Conservation (phyloP, 1,140 invertebrate genomes). For the Lutraria rhynchaena region DNA sequence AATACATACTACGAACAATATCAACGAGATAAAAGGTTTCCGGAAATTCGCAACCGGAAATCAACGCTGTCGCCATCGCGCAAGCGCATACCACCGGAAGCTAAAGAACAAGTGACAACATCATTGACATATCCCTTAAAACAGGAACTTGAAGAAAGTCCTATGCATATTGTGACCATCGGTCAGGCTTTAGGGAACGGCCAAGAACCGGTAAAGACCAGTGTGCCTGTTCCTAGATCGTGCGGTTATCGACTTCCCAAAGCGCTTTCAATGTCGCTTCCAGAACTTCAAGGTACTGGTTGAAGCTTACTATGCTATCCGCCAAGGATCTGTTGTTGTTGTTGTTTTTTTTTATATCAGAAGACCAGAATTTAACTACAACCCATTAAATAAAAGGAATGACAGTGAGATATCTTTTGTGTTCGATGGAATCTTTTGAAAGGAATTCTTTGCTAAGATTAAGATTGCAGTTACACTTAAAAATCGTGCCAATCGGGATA, state of each 20-base stretch:
- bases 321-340: no score
- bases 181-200: neutral
- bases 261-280: slow-evolving; percentile 26
- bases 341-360: no score
- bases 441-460: no score
- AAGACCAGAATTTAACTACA: no score
- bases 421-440: no score
- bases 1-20: slow-evolving; percentile 30
- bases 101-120: neutral
- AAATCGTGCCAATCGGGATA: no score
- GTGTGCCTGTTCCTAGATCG: neutral
- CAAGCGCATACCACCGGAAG: slow-evolving; percentile 5
- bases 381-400: no score
- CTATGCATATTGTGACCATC: slow-evolving; percentile 38
- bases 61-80: slow-evolving; percentile 28
- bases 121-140: neutral
- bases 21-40: slow-evolving; percentile 52
- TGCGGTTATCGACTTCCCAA: slow-evolving; percentile 37
- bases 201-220: neutral
- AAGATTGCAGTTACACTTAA: no score
- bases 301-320: no score
- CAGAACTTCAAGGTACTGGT: slow-evolving; percentile 34
- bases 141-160: slow-evolving; percentile 44
- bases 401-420: no score
- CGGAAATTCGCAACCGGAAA: slow-evolving; percentile 41